Conservation (phyloP, 23 tunicate genomes). For the Trididemnum clinides region DNA sequence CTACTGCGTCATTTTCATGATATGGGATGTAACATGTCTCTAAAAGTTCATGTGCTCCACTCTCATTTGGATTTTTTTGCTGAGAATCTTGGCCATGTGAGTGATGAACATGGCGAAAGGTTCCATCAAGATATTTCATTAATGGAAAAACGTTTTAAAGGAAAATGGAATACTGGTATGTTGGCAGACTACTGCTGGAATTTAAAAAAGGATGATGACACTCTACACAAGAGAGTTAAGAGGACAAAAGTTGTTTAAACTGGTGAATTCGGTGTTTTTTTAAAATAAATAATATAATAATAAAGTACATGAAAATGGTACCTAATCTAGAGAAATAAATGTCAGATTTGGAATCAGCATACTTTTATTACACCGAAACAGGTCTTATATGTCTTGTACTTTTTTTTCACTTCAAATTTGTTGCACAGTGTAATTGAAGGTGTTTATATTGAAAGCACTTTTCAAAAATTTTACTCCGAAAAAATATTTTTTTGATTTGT, state of each 20-base stretch:
- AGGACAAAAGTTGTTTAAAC: slow-evolving; percentile 12
- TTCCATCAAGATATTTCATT: slow-evolving; percentile 10
- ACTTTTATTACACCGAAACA: neutral
- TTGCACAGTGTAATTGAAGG: slow-evolving; percentile 12
- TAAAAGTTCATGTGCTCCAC: slow-evolving; percentile 22
- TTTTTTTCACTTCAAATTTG: slow-evolving; percentile 7
- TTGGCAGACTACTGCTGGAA: slow-evolving; percentile 19
- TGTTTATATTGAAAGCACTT: no score
- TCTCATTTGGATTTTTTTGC: slow-evolving; percentile 14
- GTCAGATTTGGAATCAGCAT: neutral
- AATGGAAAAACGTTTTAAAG: neutral
- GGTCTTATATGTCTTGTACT: slow-evolving; percentile 3
- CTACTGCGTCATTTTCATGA: slow-evolving; percentile 9
- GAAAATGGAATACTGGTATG: slow-evolving; percentile 13
- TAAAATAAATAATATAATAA: neutral
- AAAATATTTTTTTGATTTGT: no score
- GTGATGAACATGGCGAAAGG: slow-evolving; percentile 16
- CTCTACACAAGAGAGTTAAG: slow-evolving; percentile 10
- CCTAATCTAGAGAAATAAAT: slow-evolving; percentile 2
- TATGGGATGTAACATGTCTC: slow-evolving; percentile 18
- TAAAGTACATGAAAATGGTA: slow-evolving; percentile 5
- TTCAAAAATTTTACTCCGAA: no score
- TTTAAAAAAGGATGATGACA: slow-evolving; percentile 1
- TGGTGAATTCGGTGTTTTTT: slow-evolving; percentile 5
- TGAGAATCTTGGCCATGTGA: slow-evolving; percentile 4